Evolutionary conservation across 2,888 invertebrate species (phyloP).

Genomic region (Caenorhabditis sp.): DNA sequence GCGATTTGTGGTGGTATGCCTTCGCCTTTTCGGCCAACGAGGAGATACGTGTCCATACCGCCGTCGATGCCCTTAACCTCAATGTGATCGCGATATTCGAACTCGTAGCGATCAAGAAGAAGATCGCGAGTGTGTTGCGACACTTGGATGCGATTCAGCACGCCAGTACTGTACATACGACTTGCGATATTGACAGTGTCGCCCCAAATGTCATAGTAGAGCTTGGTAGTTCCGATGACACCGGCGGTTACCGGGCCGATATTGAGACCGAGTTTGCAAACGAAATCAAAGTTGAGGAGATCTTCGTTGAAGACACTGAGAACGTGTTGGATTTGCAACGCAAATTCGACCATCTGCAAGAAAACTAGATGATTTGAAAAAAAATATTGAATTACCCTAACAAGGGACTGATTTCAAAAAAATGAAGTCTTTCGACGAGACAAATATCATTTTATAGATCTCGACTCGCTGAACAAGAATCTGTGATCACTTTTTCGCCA

Average conservation of each 20-base stretch:
- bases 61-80: constrained; percentile 86
- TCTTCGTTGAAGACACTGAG: constrained; percentile 88
- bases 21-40: constrained; percentile 50
- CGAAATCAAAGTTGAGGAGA: constrained; percentile 86
- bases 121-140: constrained; percentile 66
- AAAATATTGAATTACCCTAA: too few relatives aligned
- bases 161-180: constrained; percentile 94
- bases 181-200: constrained; percentile 97
- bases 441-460: too few relatives aligned
- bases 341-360: constrained; percentile 87
- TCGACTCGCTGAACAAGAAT: too few relatives aligned
- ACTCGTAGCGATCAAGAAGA: constrained; percentile 81
- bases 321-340: constrained; percentile 87
- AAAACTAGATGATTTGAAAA: too few relatives aligned
- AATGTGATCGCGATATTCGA: constrained; percentile 90
- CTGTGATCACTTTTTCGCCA: too few relatives aligned
- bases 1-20: constrained; percentile 30
- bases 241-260: constrained; percentile 90
- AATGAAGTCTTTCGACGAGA: too few relatives aligned
- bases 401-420: too few relatives aligned
- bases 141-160: constrained; percentile 80
- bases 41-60: constrained; percentile 71
- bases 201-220: constrained; percentile 98
- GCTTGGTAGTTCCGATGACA: constrained; percentile 90
- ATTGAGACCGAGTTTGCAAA: constrained; percentile 80